Evolutionary conservation across 2,888 invertebrate species (phyloP), one percentile per base, ranked within the genome.

Genomic region (Anoplius nigerrimus): DNA sequence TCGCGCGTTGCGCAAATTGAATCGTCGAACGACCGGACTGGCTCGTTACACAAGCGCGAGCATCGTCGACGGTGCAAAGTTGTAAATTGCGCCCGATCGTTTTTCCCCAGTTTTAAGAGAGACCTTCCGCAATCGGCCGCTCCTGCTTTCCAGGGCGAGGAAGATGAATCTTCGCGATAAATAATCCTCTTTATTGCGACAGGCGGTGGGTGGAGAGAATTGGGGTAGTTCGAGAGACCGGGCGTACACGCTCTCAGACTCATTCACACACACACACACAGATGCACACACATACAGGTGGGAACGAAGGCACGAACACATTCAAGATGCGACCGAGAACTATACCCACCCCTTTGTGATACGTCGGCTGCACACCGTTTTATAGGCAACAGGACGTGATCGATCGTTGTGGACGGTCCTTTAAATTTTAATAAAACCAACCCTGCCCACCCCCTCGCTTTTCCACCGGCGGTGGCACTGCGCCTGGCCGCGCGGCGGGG

Each of bases 131-230:
- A 8, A 45, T 24, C 24, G 24, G 24, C 6, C 24, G 24, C 24
- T 2, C 6, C 24, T 24, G 24, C 16, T 43, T 54, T 42, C 18
- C 56, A 20, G 43, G 22, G 57, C 46, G 18, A 27, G 18, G 43
- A 66, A 56, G 69, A 66, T 67, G 55, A 57, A 70, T 71, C 27
- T 42, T 48, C 6, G 43, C n/a, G 69, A 66, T 72, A 75, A 74
- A 77, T 75, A 71, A 78, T 75, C 52, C 54, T 62, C 57, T 60
- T 63, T 62, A 62, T 66, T 42, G 46, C 61, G 45, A 61, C 57
- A 52, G 18, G 51, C 56, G 48, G 34, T 1, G 24, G 24, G 3
- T 24, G 6, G 24, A 24, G 24, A 24, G 24, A 6, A 24, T 2
- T 6, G 11, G 34, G 6, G 6, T 11, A 11, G 34, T 11, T 34